A percentile compares a stretch with the other conserved stretches of the same genome.
Evolutionary conservation across 2,888 invertebrate species (phyloP).

Genomic region (Deilephila elpenor): DNA sequence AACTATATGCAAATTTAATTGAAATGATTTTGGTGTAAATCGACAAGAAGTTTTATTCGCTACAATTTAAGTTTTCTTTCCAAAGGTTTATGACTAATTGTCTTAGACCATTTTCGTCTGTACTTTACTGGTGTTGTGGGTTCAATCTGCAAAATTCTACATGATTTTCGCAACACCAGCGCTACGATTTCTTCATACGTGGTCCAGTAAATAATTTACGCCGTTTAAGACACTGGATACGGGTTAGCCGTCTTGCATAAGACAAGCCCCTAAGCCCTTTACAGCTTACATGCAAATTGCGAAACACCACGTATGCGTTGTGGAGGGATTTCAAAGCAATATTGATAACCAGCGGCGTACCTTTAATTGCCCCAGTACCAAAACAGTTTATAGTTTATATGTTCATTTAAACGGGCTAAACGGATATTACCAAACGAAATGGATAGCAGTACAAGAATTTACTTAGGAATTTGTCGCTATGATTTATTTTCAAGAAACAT

Average conservation of each 20-base stretch:
- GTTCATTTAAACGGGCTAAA: conserved; percentile 47
- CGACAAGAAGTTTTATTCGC: neutral
- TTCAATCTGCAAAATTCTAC: conserved; percentile 42
- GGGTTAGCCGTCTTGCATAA: conserved; percentile 68
- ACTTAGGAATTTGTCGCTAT: conserved; percentile 18
- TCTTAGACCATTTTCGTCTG: neutral
- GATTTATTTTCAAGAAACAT: conserved; percentile 18
- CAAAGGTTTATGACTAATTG: neutral
- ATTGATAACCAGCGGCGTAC: conserved; percentile 33
- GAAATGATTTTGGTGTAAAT: neutral
- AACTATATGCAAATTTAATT: neutral
- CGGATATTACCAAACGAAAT: conserved; percentile 48
- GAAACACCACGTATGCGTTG: conserved; percentile 52
- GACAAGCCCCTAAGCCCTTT: conserved; percentile 71
- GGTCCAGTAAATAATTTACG: conserved; percentile 67
- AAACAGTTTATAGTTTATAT: conserved; percentile 38
- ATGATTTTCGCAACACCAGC: conserved; percentile 41
- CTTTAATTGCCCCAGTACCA: conserved; percentile 33
- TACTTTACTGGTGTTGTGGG: neutral
- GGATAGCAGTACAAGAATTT: conserved; percentile 25
- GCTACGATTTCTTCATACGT: conserved; percentile 60
- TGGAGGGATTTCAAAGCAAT: conserved; percentile 49
- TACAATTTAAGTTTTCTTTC: neutral
- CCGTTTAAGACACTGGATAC: conserved; percentile 52
- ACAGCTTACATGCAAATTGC: conserved; percentile 70